These are phyloP conservation scores for Palythoa caribaeorum DNA, from an alignment of 92 coral and sea anemone species.

Conservation along the genomic window DNA sequence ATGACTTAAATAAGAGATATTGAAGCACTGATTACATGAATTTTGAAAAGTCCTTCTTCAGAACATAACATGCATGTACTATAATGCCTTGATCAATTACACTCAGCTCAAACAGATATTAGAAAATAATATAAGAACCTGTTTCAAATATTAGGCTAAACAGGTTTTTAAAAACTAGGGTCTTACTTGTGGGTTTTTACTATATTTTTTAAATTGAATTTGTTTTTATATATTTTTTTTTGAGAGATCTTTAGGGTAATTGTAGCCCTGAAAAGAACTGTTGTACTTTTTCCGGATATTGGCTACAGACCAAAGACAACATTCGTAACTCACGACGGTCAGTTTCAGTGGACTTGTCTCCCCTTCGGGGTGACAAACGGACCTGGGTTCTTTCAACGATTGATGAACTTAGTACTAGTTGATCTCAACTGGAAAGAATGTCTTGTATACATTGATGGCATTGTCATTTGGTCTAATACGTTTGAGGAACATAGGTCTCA, in stretches of 20 bases:
- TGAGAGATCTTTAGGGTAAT: no score
- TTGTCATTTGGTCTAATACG: slow-evolving; percentile 14
- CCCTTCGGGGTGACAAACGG: slow-evolving; percentile 1
- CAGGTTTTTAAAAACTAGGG: no score
- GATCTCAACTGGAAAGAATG: not conserved
- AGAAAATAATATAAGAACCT: no score
- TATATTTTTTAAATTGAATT: not conserved
- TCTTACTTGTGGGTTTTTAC: not conserved
- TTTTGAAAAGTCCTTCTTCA: no score
- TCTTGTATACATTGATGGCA: not conserved
- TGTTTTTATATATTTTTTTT: no score
- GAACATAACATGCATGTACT: no score
- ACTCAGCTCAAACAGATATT: no score
- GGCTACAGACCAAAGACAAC: slow-evolving; percentile 60
- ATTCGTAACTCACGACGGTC: slow-evolving; percentile 64
- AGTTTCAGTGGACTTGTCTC: slow-evolving; percentile 52
- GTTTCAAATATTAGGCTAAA: no score
- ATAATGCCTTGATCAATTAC: no score
- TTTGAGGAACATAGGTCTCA: slow-evolving; percentile 61
- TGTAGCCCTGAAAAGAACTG: no score
- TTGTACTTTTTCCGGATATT: slow-evolving; percentile 37
- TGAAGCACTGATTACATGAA: no score
- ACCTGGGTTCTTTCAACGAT: slow-evolving; percentile 39
- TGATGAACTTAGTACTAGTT: not conserved
- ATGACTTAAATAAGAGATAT: no score